Conservation (phyloP, 2,113 vertebrate species). For the Saimiri boliviensis region DNA sequence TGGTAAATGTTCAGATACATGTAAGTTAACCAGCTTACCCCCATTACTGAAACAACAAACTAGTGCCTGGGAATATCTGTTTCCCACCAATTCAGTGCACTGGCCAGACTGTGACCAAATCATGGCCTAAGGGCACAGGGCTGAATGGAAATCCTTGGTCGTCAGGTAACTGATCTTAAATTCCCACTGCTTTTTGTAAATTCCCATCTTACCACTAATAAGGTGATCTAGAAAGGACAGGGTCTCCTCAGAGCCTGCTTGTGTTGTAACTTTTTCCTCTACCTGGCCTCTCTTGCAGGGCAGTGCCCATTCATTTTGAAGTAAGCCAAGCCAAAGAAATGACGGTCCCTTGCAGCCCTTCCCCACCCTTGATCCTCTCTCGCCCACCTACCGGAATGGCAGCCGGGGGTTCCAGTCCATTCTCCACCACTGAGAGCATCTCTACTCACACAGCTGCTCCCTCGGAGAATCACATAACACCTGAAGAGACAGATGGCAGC, state of each 20-base stretch:
- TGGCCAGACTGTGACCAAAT: not conserved
- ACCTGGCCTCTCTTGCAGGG: not conserved
- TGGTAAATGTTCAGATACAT: not conserved
- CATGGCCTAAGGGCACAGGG: not conserved
- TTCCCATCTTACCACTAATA: not conserved
- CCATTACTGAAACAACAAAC: not conserved
- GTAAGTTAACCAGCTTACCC: not conserved
- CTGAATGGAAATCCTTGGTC: not conserved
- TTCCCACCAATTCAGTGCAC: not conserved
- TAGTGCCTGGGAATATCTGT: not conserved
- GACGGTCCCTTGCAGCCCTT: too few relatives aligned
- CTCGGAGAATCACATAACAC: conserved; percentile 82
- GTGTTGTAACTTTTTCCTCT: not conserved
- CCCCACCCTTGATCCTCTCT: too few relatives aligned
- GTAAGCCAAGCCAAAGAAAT: not conserved
- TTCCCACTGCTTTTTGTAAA: not conserved
- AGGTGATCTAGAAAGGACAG: not conserved
- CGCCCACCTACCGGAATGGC: conserved; percentile 87
- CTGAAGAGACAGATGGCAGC: conserved; percentile 75
- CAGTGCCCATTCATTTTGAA: not conserved
- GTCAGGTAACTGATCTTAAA: not conserved
- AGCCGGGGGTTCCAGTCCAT: conserved; percentile 84
- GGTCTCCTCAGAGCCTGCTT: not conserved
- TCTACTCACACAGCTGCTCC: conserved; percentile 72
- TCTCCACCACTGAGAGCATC: conserved; percentile 90